These are phyloP conservation scores for Limnephilus auricula DNA, from an alignment of 2,888 invertebrate genomes.

Conservation along the genomic window DNA sequence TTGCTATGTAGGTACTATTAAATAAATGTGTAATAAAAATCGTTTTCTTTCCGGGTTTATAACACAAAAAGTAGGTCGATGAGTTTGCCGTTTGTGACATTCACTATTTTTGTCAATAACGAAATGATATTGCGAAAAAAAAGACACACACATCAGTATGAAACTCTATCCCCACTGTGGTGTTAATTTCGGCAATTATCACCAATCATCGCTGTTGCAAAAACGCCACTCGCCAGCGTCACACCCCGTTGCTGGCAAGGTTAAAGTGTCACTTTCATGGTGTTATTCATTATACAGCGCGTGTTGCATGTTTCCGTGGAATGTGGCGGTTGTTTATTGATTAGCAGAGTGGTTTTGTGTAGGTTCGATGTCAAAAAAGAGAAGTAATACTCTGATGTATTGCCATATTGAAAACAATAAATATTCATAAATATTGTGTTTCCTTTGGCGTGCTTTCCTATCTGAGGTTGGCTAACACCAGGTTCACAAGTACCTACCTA, in stretches of 20 bases:
- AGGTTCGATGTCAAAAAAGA: too few relatives aligned
- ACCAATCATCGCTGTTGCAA: background rate
- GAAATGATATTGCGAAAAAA: background rate
- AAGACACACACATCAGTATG: background rate
- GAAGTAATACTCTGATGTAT: too few relatives aligned
- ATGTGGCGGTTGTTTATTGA: background rate
- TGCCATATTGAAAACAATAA: too few relatives aligned
- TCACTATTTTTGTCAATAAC: background rate
- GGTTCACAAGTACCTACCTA: too few relatives aligned
- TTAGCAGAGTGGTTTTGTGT: too few relatives aligned
- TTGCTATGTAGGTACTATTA: too few relatives aligned
- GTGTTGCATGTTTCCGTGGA: background rate
- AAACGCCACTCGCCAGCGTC: background rate
- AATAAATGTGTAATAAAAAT: too few relatives aligned
- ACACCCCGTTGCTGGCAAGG: background rate
- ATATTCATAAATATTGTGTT: too few relatives aligned
- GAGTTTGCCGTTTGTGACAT: background rate
- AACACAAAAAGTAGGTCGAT: background rate
- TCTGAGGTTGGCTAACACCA: too few relatives aligned
- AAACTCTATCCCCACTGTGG: background rate
- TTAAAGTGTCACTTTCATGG: constrained; percentile 2
- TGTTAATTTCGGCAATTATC: background rate
- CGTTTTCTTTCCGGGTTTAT: background rate
- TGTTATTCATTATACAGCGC: background rate
- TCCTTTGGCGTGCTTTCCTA: too few relatives aligned